Conservation (phyloP, 2,113 vertebrate species). For the Oryzias woworae region DNA sequence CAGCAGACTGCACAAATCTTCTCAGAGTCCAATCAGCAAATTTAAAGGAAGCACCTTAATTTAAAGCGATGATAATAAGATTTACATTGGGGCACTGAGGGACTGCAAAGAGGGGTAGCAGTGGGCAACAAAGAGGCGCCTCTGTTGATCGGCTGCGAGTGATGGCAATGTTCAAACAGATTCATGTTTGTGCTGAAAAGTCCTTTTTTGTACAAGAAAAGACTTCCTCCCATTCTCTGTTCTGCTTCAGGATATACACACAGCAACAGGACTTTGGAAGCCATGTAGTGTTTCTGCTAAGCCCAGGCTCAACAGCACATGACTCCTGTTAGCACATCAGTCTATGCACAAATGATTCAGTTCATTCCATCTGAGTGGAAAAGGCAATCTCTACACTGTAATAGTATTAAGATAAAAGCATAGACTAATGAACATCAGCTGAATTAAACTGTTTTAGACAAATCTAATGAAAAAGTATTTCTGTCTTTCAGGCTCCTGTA, state of each 20-base stretch:
- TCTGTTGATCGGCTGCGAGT: neutral
- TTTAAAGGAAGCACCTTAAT: constrained; percentile 33
- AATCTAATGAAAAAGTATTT: no score
- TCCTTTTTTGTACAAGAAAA: constrained; percentile 22
- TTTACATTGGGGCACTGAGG: constrained; percentile 1
- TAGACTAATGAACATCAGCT: neutral
- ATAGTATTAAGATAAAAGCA: constrained; percentile 8
- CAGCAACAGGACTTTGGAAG: neutral
- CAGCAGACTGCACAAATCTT: constrained; percentile 45
- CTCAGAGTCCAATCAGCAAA: constrained; percentile 50
- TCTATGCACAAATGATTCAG: neutral
- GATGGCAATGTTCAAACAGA: constrained; percentile 1
- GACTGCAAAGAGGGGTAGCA: neutral
- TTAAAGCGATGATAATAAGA: constrained; percentile 47
- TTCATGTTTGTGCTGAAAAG: constrained; percentile 3
- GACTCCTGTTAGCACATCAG: constrained; percentile 26
- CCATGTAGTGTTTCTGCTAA: constrained; percentile 3
- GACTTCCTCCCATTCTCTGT: constrained; percentile 29
- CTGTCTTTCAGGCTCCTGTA: no score
- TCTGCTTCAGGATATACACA: constrained; percentile 31
- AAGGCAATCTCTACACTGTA: constrained; percentile 1
- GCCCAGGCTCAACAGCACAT: constrained; percentile 4
- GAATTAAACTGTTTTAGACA: no score
- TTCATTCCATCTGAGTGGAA: constrained; percentile 10
- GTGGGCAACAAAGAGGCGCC: neutral